A percentile compares a stretch with the other conserved stretches of the same genome.
These are phyloP conservation scores for Luffia ferchaultella DNA, from an alignment of 2,888 invertebrate species.

Conservation along the genomic window DNA sequence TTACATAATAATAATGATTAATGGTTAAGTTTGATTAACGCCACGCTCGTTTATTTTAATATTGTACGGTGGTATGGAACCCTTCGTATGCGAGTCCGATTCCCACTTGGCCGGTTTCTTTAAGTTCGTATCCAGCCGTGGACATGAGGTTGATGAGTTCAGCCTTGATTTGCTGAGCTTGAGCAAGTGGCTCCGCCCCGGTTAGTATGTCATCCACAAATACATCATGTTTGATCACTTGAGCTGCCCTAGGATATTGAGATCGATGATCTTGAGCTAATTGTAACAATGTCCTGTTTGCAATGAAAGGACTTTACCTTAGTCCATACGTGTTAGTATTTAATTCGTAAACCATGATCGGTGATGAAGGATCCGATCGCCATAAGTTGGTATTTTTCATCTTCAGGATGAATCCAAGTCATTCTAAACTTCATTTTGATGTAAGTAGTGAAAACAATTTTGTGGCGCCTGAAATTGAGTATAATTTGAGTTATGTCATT, in stretches of 20 bases:
- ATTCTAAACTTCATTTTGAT: conserved; percentile 8
- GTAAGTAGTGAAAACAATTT: conserved; percentile 5
- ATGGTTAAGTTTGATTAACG: no score
- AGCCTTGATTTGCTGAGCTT: background rate
- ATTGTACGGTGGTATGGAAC: no score
- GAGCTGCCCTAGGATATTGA: background rate
- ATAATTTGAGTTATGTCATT: conserved; percentile 3
- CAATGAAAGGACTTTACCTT: conserved; percentile 6
- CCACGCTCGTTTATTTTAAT: no score
- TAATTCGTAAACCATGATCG: conserved; percentile 1
- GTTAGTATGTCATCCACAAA: conserved; percentile 5
- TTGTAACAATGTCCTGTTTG: conserved; percentile 5
- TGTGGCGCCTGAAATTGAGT: conserved; percentile 4
- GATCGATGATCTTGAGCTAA: conserved; percentile 2
- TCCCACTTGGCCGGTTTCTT: no score
- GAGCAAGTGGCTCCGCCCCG: conserved; percentile 1
- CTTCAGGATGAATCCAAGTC: conserved; percentile 6
- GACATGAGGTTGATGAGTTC: conserved; percentile 3
- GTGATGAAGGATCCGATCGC: conserved; percentile 1
- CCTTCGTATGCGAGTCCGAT: no score
- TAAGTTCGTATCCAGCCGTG: conserved; percentile 2
- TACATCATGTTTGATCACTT: background rate
- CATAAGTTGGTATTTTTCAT: conserved; percentile 7
- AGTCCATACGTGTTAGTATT: conserved; percentile 7
- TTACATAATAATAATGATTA: no score